Evolutionary conservation across 2,113 vertebrate species (phyloP).

Genomic region (Amblyornis subalaris): DNA sequence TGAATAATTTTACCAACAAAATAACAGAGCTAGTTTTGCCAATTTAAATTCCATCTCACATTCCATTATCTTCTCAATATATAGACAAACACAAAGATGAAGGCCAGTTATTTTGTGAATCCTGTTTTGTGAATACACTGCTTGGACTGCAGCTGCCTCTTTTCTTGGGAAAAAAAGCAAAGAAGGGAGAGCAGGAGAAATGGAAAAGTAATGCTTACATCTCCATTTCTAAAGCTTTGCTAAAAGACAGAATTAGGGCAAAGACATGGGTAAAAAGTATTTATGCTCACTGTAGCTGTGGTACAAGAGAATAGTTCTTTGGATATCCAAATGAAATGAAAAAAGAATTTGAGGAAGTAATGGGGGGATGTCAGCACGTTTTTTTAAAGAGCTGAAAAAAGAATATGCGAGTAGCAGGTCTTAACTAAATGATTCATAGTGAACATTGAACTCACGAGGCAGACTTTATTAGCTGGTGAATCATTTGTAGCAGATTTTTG

Average conservation of each 20-base stretch:
- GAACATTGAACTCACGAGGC: neutral
- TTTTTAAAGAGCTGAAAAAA: neutral
- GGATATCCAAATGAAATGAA: neutral
- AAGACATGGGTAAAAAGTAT: neutral
- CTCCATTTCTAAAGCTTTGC: slow-evolving; percentile 6
- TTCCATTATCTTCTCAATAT: slow-evolving; percentile 1
- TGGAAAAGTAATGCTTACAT: neutral
- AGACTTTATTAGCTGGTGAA: neutral
- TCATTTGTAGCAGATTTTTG: neutral
- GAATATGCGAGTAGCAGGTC: neutral
- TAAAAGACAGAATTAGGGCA: slow-evolving; percentile 23
- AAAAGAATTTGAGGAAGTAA: neutral
- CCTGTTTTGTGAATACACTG: neutral
- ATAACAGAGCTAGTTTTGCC: neutral
- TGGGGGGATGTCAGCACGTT: accelerated
- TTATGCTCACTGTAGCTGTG: neutral
- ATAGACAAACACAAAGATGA: neutral
- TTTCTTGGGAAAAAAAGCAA: neutral
- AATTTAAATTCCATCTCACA: slow-evolving; percentile 16
- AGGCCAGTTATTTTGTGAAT: neutral
- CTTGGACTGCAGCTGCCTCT: neutral
- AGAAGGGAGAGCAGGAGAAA: neutral
- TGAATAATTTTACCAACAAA: slow-evolving; percentile 26
- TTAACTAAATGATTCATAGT: neutral
- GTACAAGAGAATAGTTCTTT: neutral